Evolutionary conservation across 2,113 vertebrate genomes (phyloP), one percentile per base, ranked within the genome.

Genomic region (Charina bottae): DNA sequence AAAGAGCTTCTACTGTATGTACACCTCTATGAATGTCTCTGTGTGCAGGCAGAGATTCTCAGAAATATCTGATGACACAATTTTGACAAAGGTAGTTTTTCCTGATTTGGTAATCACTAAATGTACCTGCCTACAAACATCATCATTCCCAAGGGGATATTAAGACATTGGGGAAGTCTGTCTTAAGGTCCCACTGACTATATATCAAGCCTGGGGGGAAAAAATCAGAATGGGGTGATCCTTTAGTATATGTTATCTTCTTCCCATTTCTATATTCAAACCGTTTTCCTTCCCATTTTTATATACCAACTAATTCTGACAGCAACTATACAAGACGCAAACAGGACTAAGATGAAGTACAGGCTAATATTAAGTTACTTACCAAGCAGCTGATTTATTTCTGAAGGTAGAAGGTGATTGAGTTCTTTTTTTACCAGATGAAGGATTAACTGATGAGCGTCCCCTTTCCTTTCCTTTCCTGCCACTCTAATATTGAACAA

Each of bases 341-440:
- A 93, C 13, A 94, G 91, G 23, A 56, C 53, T 37, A 91, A 21
- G 90, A 54, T 4, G 89, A 59, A 55, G 37, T 23, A 85, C 78
- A 93, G 53, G 91, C 46, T 56, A 33, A 1, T 0, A 88, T 19
- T 26, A 95, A 24, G 86, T 92, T 91, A 94, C 98, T 96, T 97
- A 99, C 99, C 99, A 98, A 86, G 98, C 96, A 95, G 97, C 95
- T 84, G 96, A 95, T 97, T 97, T 99, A 93, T 94, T 95, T 96
- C 96, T 98, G 95, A 96, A 97, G 92, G 97, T 97, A 90, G 96
- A 97, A 84, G 98, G 98, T 85, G 98, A 99, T 26, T 96, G 95
- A 85, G 97, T 92, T 95, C 97, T 97, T 95, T 97, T 99, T 93
- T 93, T 94, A 55, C 98, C 96, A 94, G 97, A 87, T 10, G 95